A percentile compares a stretch with the other conserved stretches of the same genome.
Evolutionary conservation across 2,797 vertebrate species (phyloP).

Genomic region (Melanotaenia parkinsoni): DNA sequence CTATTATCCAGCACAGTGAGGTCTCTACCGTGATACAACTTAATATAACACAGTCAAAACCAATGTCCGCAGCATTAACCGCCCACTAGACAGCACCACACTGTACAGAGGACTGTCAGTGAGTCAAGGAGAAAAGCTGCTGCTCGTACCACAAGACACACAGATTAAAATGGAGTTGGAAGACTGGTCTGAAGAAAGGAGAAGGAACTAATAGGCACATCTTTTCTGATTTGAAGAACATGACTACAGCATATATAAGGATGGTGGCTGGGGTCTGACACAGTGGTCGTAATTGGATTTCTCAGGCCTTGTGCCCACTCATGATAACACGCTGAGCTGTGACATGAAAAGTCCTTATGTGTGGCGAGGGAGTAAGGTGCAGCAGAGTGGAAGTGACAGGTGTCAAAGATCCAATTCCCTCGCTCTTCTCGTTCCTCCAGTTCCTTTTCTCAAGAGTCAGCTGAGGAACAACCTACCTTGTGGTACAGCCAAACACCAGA

Average conservation of each 20-base stretch:
- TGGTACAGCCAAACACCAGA: conserved; percentile 59
- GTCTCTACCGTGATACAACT: conserved; percentile 61
- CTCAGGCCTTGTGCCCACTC: conserved; percentile 74
- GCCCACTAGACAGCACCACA: conserved; percentile 51
- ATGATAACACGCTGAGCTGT: conserved; percentile 78
- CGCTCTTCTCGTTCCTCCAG: conserved; percentile 55
- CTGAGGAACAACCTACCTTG: conserved; percentile 56
- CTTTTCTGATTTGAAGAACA: conserved; percentile 75
- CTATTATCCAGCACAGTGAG: conserved; percentile 66
- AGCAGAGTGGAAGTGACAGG: conserved; percentile 80
- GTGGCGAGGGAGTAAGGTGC: conserved; percentile 76
- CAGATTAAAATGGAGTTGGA: conserved; percentile 63
- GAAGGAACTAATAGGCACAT: conserved; percentile 74
- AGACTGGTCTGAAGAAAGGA: conserved; percentile 66
- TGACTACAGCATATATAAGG: conserved; percentile 70
- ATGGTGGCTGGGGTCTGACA: conserved; percentile 72
- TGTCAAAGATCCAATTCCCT: conserved; percentile 79
- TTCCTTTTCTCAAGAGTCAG: conserved; percentile 60
- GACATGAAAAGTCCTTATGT: conserved; percentile 83
- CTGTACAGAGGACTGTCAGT: conserved; percentile 54
- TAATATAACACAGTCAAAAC: conserved; percentile 68
- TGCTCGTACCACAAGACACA: conserved; percentile 51
- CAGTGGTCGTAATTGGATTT: conserved; percentile 81
- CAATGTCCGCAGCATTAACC: conserved; percentile 68
- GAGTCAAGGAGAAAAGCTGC: conserved; percentile 42